A percentile compares a stretch with the other conserved stretches of the same genome.
These are phyloP conservation scores for Labrus mixtus DNA, from an alignment of 2,113 vertebrate species.

Conservation along the genomic window DNA sequence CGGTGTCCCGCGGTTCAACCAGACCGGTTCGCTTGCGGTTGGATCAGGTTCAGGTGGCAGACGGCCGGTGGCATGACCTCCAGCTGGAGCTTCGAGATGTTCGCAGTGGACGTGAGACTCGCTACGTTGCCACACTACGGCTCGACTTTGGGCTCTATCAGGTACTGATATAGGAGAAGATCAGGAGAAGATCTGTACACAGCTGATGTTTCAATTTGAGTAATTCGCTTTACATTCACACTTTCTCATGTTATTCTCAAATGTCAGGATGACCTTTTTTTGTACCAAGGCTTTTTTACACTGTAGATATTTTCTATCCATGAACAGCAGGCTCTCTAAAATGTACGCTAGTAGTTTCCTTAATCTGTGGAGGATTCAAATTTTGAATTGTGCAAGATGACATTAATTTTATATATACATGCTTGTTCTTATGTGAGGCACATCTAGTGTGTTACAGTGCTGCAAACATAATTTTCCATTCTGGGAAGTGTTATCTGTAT, in stretches of 20 bases:
- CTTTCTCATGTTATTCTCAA: not conserved
- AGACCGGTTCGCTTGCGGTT: conserved; percentile 88
- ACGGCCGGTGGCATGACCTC: conserved; percentile 95
- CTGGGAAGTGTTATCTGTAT: not conserved
- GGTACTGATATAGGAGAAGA: conserved; percentile 74
- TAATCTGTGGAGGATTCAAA: conserved; percentile 7
- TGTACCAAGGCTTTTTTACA: not conserved
- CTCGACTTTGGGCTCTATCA: conserved; percentile 96
- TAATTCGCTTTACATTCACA: no score
- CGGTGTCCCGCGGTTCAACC: conserved; percentile 86
- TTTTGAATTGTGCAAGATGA: not conserved
- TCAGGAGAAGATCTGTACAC: not conserved
- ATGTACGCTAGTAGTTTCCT: not conserved
- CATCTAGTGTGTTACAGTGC: conserved; percentile 12
- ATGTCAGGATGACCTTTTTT: not conserved
- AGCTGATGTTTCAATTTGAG: not conserved
- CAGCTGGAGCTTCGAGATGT: conserved; percentile 93
- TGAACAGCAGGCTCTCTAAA: not conserved
- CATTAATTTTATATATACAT: not conserved
- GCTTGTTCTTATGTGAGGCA: not conserved
- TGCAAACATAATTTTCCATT: not conserved
- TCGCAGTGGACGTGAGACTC: conserved; percentile 87
- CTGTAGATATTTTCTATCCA: not conserved
- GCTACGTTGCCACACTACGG: conserved; percentile 91
- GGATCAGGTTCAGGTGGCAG: conserved; percentile 92